Conservation (phyloP, 2,113 vertebrate genomes). For the Psittacara wagleri region DNA sequence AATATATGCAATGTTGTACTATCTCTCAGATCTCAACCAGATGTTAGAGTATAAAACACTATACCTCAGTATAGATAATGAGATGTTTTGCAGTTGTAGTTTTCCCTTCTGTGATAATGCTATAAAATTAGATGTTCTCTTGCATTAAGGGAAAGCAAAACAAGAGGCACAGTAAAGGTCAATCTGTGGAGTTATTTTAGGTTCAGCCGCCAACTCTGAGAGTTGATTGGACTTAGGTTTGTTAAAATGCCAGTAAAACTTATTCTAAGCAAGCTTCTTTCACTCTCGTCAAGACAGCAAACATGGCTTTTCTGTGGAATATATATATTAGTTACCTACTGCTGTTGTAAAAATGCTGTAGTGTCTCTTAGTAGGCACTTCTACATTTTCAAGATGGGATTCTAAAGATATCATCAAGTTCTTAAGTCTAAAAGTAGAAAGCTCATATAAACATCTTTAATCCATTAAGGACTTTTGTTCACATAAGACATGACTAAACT, state of each 20-base stretch:
- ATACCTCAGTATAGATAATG: background rate
- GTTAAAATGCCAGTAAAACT: background rate
- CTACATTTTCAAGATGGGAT: background rate
- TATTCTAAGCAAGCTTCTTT: background rate
- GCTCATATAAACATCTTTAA: background rate
- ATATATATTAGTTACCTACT: background rate
- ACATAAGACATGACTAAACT: background rate
- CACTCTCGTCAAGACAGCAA: background rate
- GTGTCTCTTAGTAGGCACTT: background rate
- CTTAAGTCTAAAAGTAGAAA: background rate
- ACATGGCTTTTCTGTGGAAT: background rate
- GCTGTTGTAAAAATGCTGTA: background rate
- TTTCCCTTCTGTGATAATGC: background rate
- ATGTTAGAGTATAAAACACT: background rate
- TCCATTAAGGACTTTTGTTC: background rate
- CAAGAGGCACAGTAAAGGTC: background rate
- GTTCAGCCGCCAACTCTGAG: background rate
- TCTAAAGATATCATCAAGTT: background rate
- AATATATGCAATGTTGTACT: background rate
- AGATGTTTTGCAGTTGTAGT: background rate
- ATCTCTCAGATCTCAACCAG: background rate
- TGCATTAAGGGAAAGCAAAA: background rate
- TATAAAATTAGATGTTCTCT: background rate
- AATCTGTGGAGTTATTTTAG: background rate
- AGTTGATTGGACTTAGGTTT: background rate